Conservation (phyloP, 2,888 invertebrate species). For the Clepsis dumicolana region DNA sequence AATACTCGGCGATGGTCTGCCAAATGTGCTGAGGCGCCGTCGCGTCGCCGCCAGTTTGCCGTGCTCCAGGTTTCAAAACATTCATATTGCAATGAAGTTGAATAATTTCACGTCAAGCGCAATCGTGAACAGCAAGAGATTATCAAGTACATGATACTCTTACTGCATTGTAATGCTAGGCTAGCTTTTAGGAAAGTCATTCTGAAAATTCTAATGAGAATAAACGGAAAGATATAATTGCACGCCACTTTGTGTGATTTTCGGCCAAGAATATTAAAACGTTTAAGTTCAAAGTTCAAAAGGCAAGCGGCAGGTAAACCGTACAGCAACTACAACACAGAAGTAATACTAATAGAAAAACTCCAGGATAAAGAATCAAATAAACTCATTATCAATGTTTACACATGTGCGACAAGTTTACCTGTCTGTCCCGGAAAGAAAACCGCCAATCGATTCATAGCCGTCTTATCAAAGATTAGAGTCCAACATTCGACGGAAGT, state of each 20-base stretch:
- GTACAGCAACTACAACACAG: background rate
- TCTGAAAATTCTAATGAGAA: background rate
- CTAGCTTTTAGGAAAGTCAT: background rate
- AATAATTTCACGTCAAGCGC: constrained; percentile 19
- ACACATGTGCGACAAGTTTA: constrained; percentile 37
- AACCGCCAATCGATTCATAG: constrained; percentile 33
- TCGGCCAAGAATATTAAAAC: background rate
- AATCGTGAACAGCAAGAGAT: constrained; percentile 1
- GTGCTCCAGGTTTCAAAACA: constrained; percentile 36
- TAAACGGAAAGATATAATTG: too few species aligned
- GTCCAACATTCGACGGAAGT: constrained; percentile 56
- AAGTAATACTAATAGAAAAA: constrained; percentile 14
- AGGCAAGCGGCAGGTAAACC: background rate
- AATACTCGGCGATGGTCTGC: constrained; percentile 27
- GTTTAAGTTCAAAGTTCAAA: constrained; percentile 2
- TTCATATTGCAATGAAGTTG: constrained; percentile 28
- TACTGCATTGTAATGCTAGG: background rate
- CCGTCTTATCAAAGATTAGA: constrained; percentile 49
- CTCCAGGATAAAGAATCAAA: constrained; percentile 19
- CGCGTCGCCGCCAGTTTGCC: constrained; percentile 30
- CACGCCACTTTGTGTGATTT: background rate
- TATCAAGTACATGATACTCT: background rate
- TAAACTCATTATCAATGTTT: constrained; percentile 42
- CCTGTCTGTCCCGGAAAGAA: constrained; percentile 30
- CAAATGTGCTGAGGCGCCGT: constrained; percentile 36